Conservation (phyloP, 2,888 invertebrate species). For the Rhabditophanes sp. region DNA sequence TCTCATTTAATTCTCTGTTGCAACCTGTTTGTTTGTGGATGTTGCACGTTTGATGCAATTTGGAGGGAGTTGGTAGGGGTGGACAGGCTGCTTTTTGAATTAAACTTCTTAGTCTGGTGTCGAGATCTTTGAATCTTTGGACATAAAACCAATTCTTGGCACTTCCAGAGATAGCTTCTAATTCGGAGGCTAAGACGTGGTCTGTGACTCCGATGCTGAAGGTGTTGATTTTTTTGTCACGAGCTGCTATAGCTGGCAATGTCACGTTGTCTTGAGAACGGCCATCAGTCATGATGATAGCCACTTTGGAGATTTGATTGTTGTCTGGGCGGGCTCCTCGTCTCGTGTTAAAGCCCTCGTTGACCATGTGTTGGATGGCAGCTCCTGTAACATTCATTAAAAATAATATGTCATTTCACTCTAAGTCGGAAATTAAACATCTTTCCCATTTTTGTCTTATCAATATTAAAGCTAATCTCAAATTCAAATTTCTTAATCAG, state of each 20-base stretch:
- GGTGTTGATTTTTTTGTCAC: conserved; percentile 22
- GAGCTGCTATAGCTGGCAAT: conserved; percentile 40
- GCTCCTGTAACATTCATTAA: no score
- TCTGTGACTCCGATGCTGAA: conserved; percentile 46
- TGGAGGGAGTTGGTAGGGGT: conserved; percentile 13
- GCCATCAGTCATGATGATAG: conserved; percentile 47
- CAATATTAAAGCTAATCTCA: no score
- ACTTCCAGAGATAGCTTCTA: conserved; percentile 40
- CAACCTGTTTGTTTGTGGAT: conserved; percentile 38
- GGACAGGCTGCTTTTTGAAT: conserved; percentile 44
- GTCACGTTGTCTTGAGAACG: conserved; percentile 45
- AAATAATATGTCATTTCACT: no score
- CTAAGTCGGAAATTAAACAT: no score
- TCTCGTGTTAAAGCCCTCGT: conserved; percentile 39
- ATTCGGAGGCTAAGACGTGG: conserved; percentile 40
- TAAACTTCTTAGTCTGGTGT: conserved; percentile 40
- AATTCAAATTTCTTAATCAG: no score
- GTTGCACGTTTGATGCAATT: no score
- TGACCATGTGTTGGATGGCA: conserved; percentile 43
- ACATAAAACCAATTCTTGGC: conserved; percentile 41
- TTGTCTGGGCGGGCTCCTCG: conserved; percentile 37
- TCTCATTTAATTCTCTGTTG: conserved; percentile 35
- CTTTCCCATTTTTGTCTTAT: no score
- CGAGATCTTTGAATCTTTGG: conserved; percentile 43
- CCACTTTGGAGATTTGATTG: conserved; percentile 39